phyloP scores from a whole-genome alignment of 2,113 vertebrate genomes.

The Brachyistius frenatus region DNA sequence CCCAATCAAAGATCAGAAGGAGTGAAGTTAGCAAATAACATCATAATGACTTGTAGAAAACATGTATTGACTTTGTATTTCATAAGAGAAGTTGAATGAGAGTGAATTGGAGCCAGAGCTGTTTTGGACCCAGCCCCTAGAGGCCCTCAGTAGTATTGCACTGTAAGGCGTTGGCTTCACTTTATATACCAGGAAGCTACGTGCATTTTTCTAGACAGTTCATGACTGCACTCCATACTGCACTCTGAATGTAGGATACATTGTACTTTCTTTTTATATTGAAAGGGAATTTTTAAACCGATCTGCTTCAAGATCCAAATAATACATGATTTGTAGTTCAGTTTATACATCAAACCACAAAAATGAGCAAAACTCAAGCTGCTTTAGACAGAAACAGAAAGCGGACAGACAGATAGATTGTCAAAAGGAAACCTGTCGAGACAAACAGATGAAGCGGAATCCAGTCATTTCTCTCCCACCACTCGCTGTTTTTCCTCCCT shows the following conservation, averaged over 20 bases:
- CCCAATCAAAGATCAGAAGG: too few relatives aligned
- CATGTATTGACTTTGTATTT: too few relatives aligned
- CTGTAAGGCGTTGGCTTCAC: too few relatives aligned
- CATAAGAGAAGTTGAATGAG: too few relatives aligned
- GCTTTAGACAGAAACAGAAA: background rate
- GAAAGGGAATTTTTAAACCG: background rate
- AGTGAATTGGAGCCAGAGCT: too few relatives aligned
- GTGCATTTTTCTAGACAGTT: too few relatives aligned
- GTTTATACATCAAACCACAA: background rate
- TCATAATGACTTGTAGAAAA: too few relatives aligned
- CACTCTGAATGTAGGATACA: background rate
- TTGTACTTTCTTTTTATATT: background rate
- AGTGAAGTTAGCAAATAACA: too few relatives aligned
- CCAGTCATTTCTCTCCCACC: constrained; percentile 28
- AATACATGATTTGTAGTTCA: background rate
- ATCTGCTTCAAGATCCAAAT: background rate
- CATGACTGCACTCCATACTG: background rate
- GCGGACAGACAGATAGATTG: background rate
- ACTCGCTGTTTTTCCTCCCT: constrained; percentile 33
- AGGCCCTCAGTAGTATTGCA: too few relatives aligned
- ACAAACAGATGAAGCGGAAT: constrained; percentile 37
- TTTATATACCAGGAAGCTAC: too few relatives aligned
- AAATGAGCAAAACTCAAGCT: background rate
- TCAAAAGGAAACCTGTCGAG: constrained; percentile 27
- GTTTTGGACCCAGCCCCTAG: too few relatives aligned